These are phyloP conservation scores for Clinocottus analis DNA, from an alignment of 2,113 vertebrate genomes.

Conservation along the genomic window DNA sequence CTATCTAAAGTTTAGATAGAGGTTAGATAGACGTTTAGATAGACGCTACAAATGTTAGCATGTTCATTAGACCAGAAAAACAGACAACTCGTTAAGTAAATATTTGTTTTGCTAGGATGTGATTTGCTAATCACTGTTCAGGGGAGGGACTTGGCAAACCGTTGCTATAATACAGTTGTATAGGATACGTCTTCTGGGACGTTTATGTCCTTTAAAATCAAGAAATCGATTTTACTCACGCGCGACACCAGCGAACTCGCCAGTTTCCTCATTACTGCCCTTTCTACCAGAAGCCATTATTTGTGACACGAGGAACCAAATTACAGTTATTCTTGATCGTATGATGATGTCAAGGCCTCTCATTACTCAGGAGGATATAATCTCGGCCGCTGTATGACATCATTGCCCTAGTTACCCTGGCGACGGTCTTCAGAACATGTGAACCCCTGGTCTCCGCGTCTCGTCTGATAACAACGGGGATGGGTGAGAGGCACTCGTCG, in stretches of 20 bases:
- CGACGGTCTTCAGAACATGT: slow-evolving; percentile 32
- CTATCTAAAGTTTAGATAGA: too few species aligned
- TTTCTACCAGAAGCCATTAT: background rate
- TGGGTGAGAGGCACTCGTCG: slow-evolving; percentile 50
- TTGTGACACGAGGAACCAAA: slow-evolving; percentile 15
- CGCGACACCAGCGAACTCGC: background rate
- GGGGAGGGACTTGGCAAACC: too few species aligned
- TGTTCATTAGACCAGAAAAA: too few species aligned
- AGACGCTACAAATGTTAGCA: too few species aligned
- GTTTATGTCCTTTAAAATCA: background rate
- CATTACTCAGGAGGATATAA: slow-evolving; percentile 25
- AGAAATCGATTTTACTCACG: background rate
- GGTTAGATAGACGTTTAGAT: too few species aligned
- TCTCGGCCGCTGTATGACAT: slow-evolving; percentile 49
- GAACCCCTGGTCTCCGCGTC: slow-evolving; percentile 36
- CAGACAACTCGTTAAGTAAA: too few species aligned
- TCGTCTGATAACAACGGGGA: slow-evolving; percentile 42
- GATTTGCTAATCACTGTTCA: background rate
- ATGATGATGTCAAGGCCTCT: slow-evolving; percentile 1
- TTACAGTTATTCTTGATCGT: slow-evolving; percentile 7
- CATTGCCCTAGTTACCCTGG: slow-evolving; percentile 42
- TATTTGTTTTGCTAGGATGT: background rate
- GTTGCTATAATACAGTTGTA: background rate
- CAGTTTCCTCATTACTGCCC: background rate
- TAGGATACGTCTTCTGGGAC: background rate